A percentile compares a stretch with the other conserved stretches of the same genome.
Evolutionary conservation across 2,888 invertebrate genomes (phyloP).

Genomic region (Didymodactylos carnosus): DNA sequence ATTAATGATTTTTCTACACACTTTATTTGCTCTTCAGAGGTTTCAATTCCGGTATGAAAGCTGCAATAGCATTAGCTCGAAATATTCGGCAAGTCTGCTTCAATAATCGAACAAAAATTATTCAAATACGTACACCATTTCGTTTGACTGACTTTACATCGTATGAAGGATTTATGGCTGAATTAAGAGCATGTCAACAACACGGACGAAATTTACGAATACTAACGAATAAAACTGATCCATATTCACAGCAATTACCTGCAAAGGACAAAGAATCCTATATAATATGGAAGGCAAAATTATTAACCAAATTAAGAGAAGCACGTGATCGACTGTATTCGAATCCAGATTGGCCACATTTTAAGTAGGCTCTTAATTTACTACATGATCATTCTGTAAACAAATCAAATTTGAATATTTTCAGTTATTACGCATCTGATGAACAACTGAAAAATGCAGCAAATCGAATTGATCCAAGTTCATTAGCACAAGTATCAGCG

Average conservation of each 20-base stretch:
- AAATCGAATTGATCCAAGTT: neutral
- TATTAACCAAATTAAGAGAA: no score
- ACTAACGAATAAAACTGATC: neutral
- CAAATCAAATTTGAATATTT: no score
- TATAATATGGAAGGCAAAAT: no score
- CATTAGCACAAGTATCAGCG: neutral
- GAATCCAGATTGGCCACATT: neutral
- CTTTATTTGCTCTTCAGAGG: no score
- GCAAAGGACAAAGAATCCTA: no score
- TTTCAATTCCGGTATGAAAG: neutral
- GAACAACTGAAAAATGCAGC: neutral
- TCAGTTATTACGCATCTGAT: no score
- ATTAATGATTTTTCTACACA: no score
- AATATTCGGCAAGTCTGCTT: no score
- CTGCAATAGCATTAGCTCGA: neutral
- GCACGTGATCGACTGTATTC: neutral
- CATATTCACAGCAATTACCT: no score
- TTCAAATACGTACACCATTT: neutral
- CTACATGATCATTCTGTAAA: no score
- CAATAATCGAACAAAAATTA: accelerated
- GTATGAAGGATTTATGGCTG: neutral
- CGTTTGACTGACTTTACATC: neutral
- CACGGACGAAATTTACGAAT: neutral
- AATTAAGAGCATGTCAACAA: neutral
- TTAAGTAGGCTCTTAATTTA: no score